A percentile compares a stretch with the other conserved stretches of the same genome.
These are phyloP conservation scores for Epistrophe grossulariae DNA, from an alignment of 2,888 invertebrate species.

Conservation along the genomic window DNA sequence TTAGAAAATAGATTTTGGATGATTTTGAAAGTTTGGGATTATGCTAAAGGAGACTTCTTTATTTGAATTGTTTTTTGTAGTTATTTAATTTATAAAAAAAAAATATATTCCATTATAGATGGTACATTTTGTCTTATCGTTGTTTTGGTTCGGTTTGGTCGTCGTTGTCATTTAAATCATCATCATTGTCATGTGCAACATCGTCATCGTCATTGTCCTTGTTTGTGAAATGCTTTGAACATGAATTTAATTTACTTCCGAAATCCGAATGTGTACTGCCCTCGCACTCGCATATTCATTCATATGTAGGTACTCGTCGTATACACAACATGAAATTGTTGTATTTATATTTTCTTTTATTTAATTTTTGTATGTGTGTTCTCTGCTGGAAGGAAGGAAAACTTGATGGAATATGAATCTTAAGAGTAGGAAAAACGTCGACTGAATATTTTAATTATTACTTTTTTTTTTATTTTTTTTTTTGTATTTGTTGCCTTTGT, in stretches of 20 bases:
- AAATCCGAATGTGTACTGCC: slow-evolving; percentile 13
- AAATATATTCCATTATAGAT: not conserved
- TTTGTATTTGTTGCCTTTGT: not conserved
- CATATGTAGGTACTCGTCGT: too few relatives aligned
- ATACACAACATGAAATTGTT: slow-evolving; percentile 1
- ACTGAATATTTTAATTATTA: slow-evolving; percentile 21
- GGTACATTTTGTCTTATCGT: not conserved
- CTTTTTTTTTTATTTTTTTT: not conserved
- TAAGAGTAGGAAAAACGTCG: not conserved
- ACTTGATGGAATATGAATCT: slow-evolving; percentile 25
- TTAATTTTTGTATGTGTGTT: not conserved
- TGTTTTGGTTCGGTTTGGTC: not conserved
- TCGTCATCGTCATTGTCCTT: slow-evolving; percentile 3
- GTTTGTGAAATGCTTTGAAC: not conserved
- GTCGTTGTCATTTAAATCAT: not conserved
- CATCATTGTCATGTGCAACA: too few relatives aligned
- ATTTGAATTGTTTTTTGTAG: not conserved
- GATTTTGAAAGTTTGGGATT: too few relatives aligned
- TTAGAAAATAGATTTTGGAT: too few relatives aligned
- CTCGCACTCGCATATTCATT: not conserved
- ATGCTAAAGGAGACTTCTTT: too few relatives aligned
- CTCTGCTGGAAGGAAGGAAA: slow-evolving; percentile 13
- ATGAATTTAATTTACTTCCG: slow-evolving; percentile 15
- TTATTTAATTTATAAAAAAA: not conserved
- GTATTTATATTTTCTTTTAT: slow-evolving; percentile 1